Evolutionary conservation across 1,140 invertebrate species (phyloP), one percentile per base, ranked within the genome.

Genomic region (Tribolium madens): DNA sequence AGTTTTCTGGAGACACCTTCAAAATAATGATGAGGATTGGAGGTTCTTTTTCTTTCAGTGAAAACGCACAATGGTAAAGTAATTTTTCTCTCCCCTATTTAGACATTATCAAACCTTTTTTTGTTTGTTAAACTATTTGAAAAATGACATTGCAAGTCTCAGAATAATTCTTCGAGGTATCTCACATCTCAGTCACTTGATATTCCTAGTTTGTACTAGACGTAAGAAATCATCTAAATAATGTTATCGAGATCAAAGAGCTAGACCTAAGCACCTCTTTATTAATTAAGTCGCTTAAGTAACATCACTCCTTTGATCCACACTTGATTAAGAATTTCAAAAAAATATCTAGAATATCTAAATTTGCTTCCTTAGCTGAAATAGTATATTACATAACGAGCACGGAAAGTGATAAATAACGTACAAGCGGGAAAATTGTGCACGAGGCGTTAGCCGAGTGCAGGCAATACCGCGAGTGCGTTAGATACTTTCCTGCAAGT

Each of bases 11-110:
- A 50, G 48, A 50, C 15, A 50, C 17, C 17, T 26, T 57, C 7
- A 21, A 57, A 57, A 57, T 57, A 57, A 57, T 21, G 52, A 57
- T 57, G 52, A n/a, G 52, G 12, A 50, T 50, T 21, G 4, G 2
- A 9, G 52, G n/a, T 10, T 21, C n/a, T 42, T 42, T 42, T n/a
- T 42, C n/a, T 9, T 42, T 42, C 6, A 7, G 9, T n/a, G 7
- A 2, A 42, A 42, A n/a, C n/a, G n/a, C n/a, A n/a, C n/a, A n/a
- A n/a, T 3, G n/a, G 0, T 2, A 42, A 10, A 42, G 4, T 36
- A 0, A 42, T 10, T 42, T 42, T 42, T 42, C 33, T 7, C 33
- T 36, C 9, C 1, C 9, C 9, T 42, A 9, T 42, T 42, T 42
- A 31, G 2, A 3, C 26, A 6, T 31, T 31, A 31, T 31, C 26